Evolutionary conservation across 2,888 invertebrate genomes (phyloP), one percentile per base, ranked within the genome.

Genomic region (Tipula helvola): DNA sequence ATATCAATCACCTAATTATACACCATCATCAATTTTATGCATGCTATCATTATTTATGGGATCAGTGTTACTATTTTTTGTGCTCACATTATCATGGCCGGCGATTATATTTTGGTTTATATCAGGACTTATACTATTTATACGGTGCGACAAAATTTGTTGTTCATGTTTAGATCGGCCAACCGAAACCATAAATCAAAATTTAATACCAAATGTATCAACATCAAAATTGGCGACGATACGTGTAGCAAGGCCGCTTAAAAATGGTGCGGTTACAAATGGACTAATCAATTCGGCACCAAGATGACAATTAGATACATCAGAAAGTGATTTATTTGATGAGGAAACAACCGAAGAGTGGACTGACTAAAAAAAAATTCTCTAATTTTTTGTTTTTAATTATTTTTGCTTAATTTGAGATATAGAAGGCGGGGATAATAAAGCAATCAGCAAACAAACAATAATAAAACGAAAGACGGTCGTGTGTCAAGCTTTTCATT

Each of bases 261-360:
- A 42, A 5, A 90, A 90, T 87, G 89, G 90, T 39, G 88, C 90
- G 86, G 88, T 90, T 8, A 88, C 91, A 88, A 90, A 91, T 39
- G 88, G 88, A 85, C 85, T 87, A 13, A 85, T 88, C 28, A 71
- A 28, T 28, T 90, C 90, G 57, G 88, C 86, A 13, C 87, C 89
- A n/a, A 91, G 92, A 90, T 92, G 92, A 92, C 92, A 92, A 87
- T 86, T 88, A 83, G 91, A 91, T 88, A 91, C 91, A 89, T 91
- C 92, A 86, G 90, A 90, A 88, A 90, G 90, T 88, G 91, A 91
- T 87, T 89, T 90, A 86, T 87, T 87, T 88, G 90, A 91, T 88
- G 91, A 92, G 88, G 89, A 89, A 83, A 89, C 88, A 83, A 88
- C 89, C 16, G 89, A 89, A 83, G 89, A 89, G 88, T 89, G 89